Conservation (phyloP, 2,797 vertebrate genomes). For the Rhinoraja longicauda region DNA sequence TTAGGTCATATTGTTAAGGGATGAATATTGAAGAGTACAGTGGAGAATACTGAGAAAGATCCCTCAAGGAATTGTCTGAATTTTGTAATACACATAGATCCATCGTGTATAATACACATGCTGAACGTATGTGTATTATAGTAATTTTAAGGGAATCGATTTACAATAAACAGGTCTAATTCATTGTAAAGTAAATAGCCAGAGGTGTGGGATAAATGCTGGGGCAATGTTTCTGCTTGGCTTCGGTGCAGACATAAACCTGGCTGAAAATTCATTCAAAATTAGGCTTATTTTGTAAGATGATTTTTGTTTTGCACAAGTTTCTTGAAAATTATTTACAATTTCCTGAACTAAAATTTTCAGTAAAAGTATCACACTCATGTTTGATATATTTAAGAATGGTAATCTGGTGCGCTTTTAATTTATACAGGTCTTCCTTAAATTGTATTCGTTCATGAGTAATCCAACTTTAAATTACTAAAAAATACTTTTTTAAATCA, state of each 20-base stretch:
- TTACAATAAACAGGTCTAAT: neutral
- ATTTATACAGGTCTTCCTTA: neutral
- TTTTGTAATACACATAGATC: too few relatives aligned
- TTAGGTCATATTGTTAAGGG: too few relatives aligned
- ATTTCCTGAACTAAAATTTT: neutral
- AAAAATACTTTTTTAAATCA: neutral
- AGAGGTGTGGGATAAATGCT: neutral
- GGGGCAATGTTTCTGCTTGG: neutral
- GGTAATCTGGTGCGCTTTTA: neutral
- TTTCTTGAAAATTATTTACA: neutral
- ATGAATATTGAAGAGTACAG: too few relatives aligned
- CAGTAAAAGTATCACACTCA: neutral
- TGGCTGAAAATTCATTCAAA: too few relatives aligned
- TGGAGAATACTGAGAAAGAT: neutral
- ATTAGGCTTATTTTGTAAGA: too few relatives aligned
- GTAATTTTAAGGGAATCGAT: neutral
- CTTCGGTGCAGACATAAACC: neutral
- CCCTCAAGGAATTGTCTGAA: neutral
- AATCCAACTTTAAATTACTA: neutral
- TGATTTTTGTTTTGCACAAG: neutral
- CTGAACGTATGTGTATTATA: neutral
- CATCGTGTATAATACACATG: neutral
- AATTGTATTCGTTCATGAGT: neutral
- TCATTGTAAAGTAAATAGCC: neutral
- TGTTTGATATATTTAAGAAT: neutral